Conservation (phyloP, 2,888 invertebrate genomes). For the Pheosia gnoma region DNA sequence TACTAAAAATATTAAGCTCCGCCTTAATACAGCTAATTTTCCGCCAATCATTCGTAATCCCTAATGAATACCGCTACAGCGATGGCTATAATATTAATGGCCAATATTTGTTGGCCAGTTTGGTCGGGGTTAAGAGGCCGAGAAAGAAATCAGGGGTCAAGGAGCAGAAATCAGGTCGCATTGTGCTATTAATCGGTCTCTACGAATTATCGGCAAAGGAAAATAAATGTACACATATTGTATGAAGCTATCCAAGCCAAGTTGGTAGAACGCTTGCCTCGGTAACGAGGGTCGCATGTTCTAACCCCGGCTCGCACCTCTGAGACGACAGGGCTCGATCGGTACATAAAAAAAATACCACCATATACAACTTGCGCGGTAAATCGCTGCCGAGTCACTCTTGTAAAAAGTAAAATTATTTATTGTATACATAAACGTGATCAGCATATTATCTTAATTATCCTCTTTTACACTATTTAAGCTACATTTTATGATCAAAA, state of each 20-base stretch:
- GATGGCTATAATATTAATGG: constrained; percentile 10
- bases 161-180: constrained; percentile 20
- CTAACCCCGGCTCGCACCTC: too few relatives aligned
- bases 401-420: too few relatives aligned
- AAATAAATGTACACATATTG: background rate
- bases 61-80: constrained; percentile 3
- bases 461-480: too few relatives aligned
- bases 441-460: too few relatives aligned
- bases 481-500: too few relatives aligned
- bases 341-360: too few relatives aligned
- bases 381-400: too few relatives aligned
- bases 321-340: too few relatives aligned
- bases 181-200: constrained; percentile 1
- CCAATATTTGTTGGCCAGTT: constrained; percentile 6
- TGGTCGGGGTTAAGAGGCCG: background rate
- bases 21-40: constrained; percentile 3
- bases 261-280: too few relatives aligned
- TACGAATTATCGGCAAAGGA: background rate
- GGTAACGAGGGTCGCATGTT: too few relatives aligned
- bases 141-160: constrained; percentile 21
- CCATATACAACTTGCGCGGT: too few relatives aligned
- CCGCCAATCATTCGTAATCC: constrained; percentile 4
- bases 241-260: background rate
- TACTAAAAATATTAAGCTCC: background rate
- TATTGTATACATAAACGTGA: too few relatives aligned